Conservation (phyloP, 2,113 vertebrate genomes). For the Anhinga anhinga region DNA sequence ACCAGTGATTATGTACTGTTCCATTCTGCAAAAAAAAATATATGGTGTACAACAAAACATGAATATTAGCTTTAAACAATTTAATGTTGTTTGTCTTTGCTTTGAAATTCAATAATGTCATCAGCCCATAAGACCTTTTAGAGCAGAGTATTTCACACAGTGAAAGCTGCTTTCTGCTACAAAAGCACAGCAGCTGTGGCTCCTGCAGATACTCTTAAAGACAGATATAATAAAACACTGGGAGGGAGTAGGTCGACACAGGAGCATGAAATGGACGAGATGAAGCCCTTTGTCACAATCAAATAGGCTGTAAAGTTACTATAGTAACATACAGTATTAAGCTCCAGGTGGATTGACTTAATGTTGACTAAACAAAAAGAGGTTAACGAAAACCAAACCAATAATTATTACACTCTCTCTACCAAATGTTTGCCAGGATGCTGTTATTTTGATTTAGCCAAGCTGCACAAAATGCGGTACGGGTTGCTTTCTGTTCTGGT, state of each 20-base stretch:
- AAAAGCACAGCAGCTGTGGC: conserved; percentile 82
- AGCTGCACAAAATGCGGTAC: not conserved
- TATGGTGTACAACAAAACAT: conserved; percentile 39
- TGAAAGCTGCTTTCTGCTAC: conserved; percentile 77
- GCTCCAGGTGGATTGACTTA: conserved; percentile 85
- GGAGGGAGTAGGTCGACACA: conserved; percentile 81
- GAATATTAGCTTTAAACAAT: conserved; percentile 76
- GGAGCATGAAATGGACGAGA: conserved; percentile 86
- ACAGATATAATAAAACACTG: conserved; percentile 82
- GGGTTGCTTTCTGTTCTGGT: not conserved
- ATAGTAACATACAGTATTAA: conserved; percentile 88
- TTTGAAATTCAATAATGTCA: conserved; percentile 80
- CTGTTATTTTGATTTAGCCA: conserved; percentile 59
- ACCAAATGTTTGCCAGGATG: conserved; percentile 68
- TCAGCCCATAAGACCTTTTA: conserved; percentile 75
- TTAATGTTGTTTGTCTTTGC: conserved; percentile 77
- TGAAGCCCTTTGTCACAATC: conserved; percentile 86
- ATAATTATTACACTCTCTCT: conserved; percentile 70
- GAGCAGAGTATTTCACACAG: conserved; percentile 75
- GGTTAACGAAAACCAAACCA: conserved; percentile 78
- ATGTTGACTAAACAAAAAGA: conserved; percentile 79
- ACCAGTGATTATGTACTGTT: conserved; percentile 52
- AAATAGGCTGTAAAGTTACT: conserved; percentile 88
- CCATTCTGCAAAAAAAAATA: not conserved
- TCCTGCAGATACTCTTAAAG: conserved; percentile 81